Evolutionary conservation across 2,888 invertebrate genomes (phyloP).

Genomic region (Aspidiotus rigidus): DNA sequence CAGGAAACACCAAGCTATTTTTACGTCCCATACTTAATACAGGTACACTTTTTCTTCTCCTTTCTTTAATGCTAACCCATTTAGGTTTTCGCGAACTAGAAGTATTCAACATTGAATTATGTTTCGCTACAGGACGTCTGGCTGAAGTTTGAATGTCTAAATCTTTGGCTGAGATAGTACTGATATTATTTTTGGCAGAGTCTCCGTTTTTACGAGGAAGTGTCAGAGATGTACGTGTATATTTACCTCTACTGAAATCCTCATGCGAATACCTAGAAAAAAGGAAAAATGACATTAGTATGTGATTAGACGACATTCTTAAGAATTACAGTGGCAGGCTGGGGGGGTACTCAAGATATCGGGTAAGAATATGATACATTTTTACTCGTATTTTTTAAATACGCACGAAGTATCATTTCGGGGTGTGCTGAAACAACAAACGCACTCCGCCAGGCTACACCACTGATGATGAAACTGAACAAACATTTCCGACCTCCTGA

Average conservation of each 20-base stretch:
- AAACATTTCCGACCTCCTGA: background rate
- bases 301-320: too few relatives aligned
- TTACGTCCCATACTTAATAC: background rate
- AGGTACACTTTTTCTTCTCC: constrained; percentile 20
- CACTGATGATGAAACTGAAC: background rate
- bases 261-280: background rate
- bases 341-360: too few relatives aligned
- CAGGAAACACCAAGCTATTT: background rate
- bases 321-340: too few relatives aligned
- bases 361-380: background rate
- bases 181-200: constrained; percentile 10
- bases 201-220: background rate
- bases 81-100: constrained; percentile 5
- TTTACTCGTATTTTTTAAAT: background rate
- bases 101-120: constrained; percentile 20
- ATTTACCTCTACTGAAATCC: background rate
- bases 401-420: too few relatives aligned
- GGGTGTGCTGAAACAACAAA: too few relatives aligned
- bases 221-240: background rate
- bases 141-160: background rate
- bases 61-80: background rate
- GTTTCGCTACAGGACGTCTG: constrained; percentile 17
- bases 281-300: background rate
- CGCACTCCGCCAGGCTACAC: too few relatives aligned
- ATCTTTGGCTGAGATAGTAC: background rate